Evolutionary conservation across 2,113 vertebrate species (phyloP).

Genomic region (Zingel zingel): DNA sequence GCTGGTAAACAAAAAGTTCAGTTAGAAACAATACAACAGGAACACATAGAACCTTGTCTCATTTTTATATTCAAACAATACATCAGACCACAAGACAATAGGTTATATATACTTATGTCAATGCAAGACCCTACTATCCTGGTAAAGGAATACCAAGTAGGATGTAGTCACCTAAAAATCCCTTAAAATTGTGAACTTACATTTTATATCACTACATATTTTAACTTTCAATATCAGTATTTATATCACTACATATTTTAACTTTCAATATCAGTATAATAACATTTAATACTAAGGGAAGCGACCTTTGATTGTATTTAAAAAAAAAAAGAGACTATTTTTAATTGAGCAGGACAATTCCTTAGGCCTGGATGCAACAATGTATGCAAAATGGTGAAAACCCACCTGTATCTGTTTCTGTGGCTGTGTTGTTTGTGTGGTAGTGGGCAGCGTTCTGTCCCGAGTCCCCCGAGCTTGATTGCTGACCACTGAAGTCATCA

Average conservation of each 20-base stretch:
- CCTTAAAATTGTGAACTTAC: background rate
- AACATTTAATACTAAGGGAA: background rate
- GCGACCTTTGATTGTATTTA: background rate
- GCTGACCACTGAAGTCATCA: constrained; percentile 98
- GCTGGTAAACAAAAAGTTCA: constrained; percentile 82
- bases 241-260: background rate
- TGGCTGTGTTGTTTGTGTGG: constrained; percentile 88
- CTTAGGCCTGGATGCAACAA: too few relatives aligned
- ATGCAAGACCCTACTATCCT: background rate
- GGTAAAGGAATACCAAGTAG: background rate
- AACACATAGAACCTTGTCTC: background rate
- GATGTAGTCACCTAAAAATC: background rate
- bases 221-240: background rate
- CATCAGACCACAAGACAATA: background rate
- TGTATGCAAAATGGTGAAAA: background rate
- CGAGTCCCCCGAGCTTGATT: constrained; percentile 92
- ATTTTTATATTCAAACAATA: background rate
- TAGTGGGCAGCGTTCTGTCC: constrained; percentile 90
- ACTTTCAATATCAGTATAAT: background rate
- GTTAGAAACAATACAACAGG: constrained; percentile 17
- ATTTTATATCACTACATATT: background rate
- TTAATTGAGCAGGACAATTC: background rate
- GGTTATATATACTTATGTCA: background rate
- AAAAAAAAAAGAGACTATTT: background rate
- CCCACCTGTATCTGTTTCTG: constrained; percentile 97